Evolutionary conservation across 2,113 vertebrate genomes (phyloP).

Genomic region (Takifugu flavidus): DNA sequence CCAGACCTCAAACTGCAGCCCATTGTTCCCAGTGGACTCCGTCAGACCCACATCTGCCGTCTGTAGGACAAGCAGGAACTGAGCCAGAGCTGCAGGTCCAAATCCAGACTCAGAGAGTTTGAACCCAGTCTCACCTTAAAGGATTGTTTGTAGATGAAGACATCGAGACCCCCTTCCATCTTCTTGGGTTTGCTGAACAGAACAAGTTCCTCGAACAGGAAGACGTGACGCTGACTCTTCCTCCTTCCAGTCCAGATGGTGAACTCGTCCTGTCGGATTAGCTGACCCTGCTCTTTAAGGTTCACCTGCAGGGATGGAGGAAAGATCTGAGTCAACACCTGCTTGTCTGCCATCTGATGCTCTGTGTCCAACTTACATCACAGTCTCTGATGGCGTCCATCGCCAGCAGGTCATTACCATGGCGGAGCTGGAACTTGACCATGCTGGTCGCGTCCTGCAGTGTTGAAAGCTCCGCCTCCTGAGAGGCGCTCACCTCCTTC

Average conservation of each 20-base stretch:
- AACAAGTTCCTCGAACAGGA: constrained; percentile 84
- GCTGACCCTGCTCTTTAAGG: constrained; percentile 83
- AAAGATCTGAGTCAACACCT: background rate
- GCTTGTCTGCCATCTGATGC: background rate
- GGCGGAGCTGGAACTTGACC: constrained; percentile 92
- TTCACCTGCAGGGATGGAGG: constrained; percentile 70
- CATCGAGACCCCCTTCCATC: constrained; percentile 75
- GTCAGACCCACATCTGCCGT: constrained; percentile 82
- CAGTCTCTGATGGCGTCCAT: constrained; percentile 96
- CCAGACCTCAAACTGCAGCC: constrained; percentile 84
- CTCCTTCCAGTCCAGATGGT: constrained; percentile 76
- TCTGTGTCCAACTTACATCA: constrained; percentile 75
- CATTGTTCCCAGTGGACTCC: constrained; percentile 75
- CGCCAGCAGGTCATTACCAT: constrained; percentile 92
- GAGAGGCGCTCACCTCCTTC: constrained; percentile 81
- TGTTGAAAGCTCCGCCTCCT: constrained; percentile 80
- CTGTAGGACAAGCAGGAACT: constrained; percentile 44
- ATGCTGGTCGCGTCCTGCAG: constrained; percentile 83
- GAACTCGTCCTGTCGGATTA: constrained; percentile 82
- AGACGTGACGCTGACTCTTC: constrained; percentile 78
- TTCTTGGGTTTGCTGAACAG: constrained; percentile 83
- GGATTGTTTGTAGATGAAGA: constrained; percentile 82
- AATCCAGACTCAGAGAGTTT: too few species aligned
- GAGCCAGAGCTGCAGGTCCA: background rate
- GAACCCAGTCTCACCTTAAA: constrained; percentile 73